Percentiles rank a stretch among this genome's conserved stretches.
These are phyloP conservation scores for Drosophila greeni DNA, from an alignment of 2,888 invertebrate genomes.

Conservation along the genomic window DNA sequence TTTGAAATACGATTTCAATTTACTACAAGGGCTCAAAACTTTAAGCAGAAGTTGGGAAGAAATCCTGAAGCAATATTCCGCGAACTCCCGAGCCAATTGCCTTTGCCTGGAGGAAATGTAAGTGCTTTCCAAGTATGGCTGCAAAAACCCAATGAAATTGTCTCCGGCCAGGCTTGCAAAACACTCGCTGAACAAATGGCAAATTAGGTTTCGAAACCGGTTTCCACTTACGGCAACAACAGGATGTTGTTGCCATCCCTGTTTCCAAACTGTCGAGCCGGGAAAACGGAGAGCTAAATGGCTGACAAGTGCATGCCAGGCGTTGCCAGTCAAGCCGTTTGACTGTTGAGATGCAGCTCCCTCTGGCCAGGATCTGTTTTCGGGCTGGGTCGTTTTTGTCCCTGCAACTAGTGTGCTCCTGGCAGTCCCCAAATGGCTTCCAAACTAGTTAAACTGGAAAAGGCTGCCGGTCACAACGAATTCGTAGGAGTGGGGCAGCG, in stretches of 20 bases:
- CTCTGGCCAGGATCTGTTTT: slow-evolving; percentile 10
- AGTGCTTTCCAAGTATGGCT: slow-evolving; percentile 1
- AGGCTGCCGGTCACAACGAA: slow-evolving; percentile 7
- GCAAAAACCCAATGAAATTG: slow-evolving; percentile 32
- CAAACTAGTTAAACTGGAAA: slow-evolving; percentile 41
- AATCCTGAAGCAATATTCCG: not conserved
- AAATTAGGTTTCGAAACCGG: slow-evolving; percentile 36
- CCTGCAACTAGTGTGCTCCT: slow-evolving; percentile 15
- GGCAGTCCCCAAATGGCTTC: slow-evolving; percentile 42
- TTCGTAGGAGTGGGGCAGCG: not conserved
- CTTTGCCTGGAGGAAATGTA: slow-evolving; percentile 8
- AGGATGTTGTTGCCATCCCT: slow-evolving; percentile 15
- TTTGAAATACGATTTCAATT: not conserved
- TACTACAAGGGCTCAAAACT: not conserved
- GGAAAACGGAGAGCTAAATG: slow-evolving; percentile 31
- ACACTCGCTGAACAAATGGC: slow-evolving; percentile 24
- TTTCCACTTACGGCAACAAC: slow-evolving; percentile 27
- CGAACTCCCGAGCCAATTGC: slow-evolving; percentile 10
- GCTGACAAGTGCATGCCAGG: slow-evolving; percentile 40
- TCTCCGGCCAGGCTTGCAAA: slow-evolving; percentile 15
- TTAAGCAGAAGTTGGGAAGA: not conserved
- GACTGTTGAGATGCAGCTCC: slow-evolving; percentile 29
- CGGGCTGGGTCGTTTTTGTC: not conserved
- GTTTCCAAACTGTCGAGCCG: slow-evolving; percentile 11
- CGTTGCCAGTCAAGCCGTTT: slow-evolving; percentile 31